Evolutionary conservation across 2,888 invertebrate genomes (phyloP).

Genomic region (Eupithecia dodoneata): DNA sequence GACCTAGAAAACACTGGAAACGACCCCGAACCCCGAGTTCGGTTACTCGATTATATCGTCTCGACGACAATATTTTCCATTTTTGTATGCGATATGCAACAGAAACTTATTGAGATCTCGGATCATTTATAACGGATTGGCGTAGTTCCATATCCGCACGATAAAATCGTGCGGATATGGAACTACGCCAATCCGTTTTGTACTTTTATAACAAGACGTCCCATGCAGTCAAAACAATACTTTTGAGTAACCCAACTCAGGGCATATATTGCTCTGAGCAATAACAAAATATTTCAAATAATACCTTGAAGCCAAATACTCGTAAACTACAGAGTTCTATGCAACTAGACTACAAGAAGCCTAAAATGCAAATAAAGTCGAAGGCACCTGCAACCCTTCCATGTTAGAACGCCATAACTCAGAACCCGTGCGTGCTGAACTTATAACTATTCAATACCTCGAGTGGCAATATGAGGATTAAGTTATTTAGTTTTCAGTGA

Average conservation of each 20-base stretch:
- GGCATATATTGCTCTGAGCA: neutral
- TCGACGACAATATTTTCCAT: too few species aligned
- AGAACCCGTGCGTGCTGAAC: constrained; percentile 71
- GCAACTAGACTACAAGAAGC: constrained; percentile 29
- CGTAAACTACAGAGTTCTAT: neutral
- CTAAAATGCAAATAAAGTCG: constrained; percentile 66
- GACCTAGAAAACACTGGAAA: neutral
- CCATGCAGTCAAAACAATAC: neutral
- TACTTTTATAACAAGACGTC: neutral
- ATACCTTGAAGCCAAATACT: neutral
- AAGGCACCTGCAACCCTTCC: constrained; percentile 65
- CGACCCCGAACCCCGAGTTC: neutral
- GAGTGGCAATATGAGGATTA: constrained; percentile 51
- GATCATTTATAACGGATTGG: neutral
- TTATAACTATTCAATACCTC: constrained; percentile 70
- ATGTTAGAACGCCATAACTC: constrained; percentile 74
- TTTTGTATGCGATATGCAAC: too few species aligned
- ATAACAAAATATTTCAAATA: neutral
- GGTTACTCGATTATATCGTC: too few species aligned
- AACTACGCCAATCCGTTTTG: too few species aligned
- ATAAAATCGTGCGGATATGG: too few species aligned
- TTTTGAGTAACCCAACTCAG: neutral
- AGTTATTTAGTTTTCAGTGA: constrained; percentile 43
- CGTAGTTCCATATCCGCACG: neutral
- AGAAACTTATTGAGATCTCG: neutral